Conservation (phyloP, 2,888 invertebrate genomes). For the Drosophila eohydei region DNA sequence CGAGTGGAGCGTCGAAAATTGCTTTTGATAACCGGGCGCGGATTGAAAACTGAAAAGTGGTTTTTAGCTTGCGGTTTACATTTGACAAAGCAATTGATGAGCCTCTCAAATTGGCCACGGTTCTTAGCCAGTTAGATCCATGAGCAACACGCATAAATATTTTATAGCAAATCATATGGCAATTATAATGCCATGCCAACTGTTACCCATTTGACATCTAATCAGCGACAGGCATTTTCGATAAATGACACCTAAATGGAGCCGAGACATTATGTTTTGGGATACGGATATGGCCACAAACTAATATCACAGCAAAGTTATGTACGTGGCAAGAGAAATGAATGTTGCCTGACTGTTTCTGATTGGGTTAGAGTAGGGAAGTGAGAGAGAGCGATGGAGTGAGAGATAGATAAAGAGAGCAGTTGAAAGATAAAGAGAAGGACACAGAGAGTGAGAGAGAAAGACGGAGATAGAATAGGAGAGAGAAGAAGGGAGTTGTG, state of each 20-base stretch:
- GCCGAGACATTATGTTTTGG: slow-evolving; percentile 2
- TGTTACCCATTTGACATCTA: slow-evolving; percentile 35
- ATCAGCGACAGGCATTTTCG: slow-evolving; percentile 37
- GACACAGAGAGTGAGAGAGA: too few species aligned
- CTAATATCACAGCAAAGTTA: background rate
- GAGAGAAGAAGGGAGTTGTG: too few species aligned
- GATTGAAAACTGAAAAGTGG: slow-evolving; percentile 72
- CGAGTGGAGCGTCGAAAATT: slow-evolving; percentile 53
- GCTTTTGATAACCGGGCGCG: slow-evolving; percentile 75
- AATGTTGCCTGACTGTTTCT: too few species aligned
- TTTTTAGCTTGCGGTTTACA: slow-evolving; percentile 68
- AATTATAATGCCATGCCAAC: slow-evolving; percentile 48
- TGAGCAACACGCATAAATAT: slow-evolving; percentile 37
- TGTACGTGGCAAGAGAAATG: background rate
- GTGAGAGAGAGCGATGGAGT: too few species aligned
- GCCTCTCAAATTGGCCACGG: slow-evolving; percentile 59
- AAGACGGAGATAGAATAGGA: too few species aligned
- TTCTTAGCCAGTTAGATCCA: slow-evolving; percentile 40
- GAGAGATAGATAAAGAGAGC: too few species aligned
- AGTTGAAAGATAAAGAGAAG: too few species aligned
- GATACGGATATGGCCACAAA: background rate
- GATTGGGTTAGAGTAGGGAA: too few species aligned
- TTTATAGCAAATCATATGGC: slow-evolving; percentile 47
- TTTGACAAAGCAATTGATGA: slow-evolving; percentile 79
- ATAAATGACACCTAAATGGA: slow-evolving; percentile 32